phyloP scores from a whole-genome alignment of 2,797 vertebrate genomes.

The Arrhamphus sclerolepis region DNA sequence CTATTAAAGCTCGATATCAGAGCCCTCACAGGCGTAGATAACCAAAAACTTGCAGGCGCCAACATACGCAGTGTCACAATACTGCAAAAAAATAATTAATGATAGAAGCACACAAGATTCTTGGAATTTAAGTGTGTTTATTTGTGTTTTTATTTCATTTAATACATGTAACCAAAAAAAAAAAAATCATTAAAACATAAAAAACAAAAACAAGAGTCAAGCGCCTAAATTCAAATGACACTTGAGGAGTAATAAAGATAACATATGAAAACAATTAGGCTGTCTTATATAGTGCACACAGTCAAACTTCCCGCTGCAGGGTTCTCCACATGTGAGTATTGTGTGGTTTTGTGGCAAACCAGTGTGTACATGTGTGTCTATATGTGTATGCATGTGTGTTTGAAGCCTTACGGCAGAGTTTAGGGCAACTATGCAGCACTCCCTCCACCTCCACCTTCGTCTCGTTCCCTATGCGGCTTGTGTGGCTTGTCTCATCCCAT shows the following conservation, averaged over 20 bases:
- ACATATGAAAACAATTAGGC: slow-evolving; percentile 14
- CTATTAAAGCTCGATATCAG: slow-evolving; percentile 66
- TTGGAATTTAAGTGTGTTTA: slow-evolving; percentile 40
- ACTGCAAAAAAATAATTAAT: slow-evolving; percentile 25
- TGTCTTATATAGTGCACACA: slow-evolving; percentile 20
- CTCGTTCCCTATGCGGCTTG: slow-evolving; percentile 73
- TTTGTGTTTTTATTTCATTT: slow-evolving; percentile 26
- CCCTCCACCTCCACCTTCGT: slow-evolving; percentile 53
- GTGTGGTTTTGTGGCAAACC: slow-evolving; percentile 60
- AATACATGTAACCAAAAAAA: slow-evolving; percentile 18
- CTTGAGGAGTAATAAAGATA: slow-evolving; percentile 1
- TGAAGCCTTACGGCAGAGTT: slow-evolving; percentile 72
- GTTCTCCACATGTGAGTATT: slow-evolving; percentile 44
- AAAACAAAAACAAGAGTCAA: neutral
- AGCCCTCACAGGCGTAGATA: slow-evolving; percentile 15
- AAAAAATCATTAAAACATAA: too few species aligned
- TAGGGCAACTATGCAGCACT: slow-evolving; percentile 69
- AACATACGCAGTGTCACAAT: neutral
- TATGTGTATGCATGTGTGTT: slow-evolving; percentile 40
- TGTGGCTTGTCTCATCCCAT: slow-evolving; percentile 82
- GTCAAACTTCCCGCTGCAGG: slow-evolving; percentile 41
- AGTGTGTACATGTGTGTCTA: slow-evolving; percentile 19
- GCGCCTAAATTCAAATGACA: slow-evolving; percentile 24
- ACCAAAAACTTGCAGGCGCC: neutral
- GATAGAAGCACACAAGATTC: slow-evolving; percentile 30